Base-by-base conservation (phyloP, 2,113 vertebrate species). In the Serilophus lunatus region DNA sequence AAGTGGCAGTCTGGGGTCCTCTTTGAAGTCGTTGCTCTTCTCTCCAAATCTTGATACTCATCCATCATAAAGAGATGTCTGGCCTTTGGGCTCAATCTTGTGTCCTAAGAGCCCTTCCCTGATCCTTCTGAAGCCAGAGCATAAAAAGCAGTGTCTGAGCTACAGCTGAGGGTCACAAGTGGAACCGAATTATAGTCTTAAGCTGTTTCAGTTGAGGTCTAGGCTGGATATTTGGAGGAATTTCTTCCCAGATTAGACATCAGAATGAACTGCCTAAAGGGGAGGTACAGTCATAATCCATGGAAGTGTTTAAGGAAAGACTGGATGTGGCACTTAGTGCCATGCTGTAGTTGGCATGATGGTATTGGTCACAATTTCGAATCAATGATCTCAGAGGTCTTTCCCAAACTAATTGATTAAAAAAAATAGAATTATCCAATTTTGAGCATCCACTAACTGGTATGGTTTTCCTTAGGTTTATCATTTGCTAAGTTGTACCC, bases 291-390 rank as follows among this genome's bases (percentile, higher is more conserved):
- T 47, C 29, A 40, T 6, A 9, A 18, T 4, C 3, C 3, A 28
- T 68, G n/a, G 17, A 68, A 44, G 5, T 61, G 5, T 47, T 68
- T 61, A 53, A 75, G 38, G 38, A 53, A 68, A 68, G 4, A 10
- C 13, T 75, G 69, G 19, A 22, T 13, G 4, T 3, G n/a, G 20
- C 19, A 12, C 11, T 82, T 2, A 26, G 29, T 53, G 25, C 11
- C n/a, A 13, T 18, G 9, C 6, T 75, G 53, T 60, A 0, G 0
- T 40, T 47, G 44, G 33, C 12, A 13, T 19, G n/a, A 13, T 38
- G 16, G 8, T 66, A n/a, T n/a, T n/a, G 4, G 2, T 38, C n/a
- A n/a, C 6, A 54, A n/a, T 24, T 60, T 35, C 19, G n/a, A 22
- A 29, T 40, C 36, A 53, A 4, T 47, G 7, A 82, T 45, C 45